Base-by-base conservation (phyloP, 1,140 invertebrate species). In the Euwallacea similis region DNA sequence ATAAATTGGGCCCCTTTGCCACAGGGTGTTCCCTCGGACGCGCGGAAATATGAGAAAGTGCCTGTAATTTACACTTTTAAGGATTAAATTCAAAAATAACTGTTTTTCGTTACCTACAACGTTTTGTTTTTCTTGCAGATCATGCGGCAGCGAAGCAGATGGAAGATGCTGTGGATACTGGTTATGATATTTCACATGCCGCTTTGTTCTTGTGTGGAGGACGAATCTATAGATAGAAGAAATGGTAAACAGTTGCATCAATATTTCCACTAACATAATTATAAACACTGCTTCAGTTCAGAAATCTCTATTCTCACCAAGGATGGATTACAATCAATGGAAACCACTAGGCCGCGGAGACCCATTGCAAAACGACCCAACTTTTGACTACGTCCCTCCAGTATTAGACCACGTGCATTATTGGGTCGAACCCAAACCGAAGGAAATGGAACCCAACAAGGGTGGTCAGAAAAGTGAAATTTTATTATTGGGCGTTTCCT, bases 371-470 rank as follows among this genome's bases (percentile, higher is more conserved):
- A 92, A 92, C 76, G 91, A 92, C 79, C 91, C 91, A 0, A 93
- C 91, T 2, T 93, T 89, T 76, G 90, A 92, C 76, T 93, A 93
- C 77, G 90, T 91, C 16, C 91, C 91, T 2, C 91, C 91, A 3
- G 87, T 90, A 4, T 78, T 92, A 42, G 90, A 92, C 42, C 82
- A 86, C 15, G 91, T 92, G 10, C 90, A 90, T 73, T 93, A 93
- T 75, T 92, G 91, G 91, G 82, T 88, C 11, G 89, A 90, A 9
- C 33, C 63, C 10, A 15, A 63, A 0, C 84, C 42, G 73, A 80
- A 62, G 21, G 77, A 83, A 46, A 80, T 81, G 73, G 78, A 82
- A 13, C 83, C 87, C 55, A 69, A 76, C 7, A 74, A 73, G 9
- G 10, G 73, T 11, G 15, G 71, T 33, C 43, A 84, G 77, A 87